A percentile compares a stretch with the other conserved stretches of the same genome.
Conservation (phyloP, 2,797 vertebrate genomes). For the Malacoraja senta region DNA sequence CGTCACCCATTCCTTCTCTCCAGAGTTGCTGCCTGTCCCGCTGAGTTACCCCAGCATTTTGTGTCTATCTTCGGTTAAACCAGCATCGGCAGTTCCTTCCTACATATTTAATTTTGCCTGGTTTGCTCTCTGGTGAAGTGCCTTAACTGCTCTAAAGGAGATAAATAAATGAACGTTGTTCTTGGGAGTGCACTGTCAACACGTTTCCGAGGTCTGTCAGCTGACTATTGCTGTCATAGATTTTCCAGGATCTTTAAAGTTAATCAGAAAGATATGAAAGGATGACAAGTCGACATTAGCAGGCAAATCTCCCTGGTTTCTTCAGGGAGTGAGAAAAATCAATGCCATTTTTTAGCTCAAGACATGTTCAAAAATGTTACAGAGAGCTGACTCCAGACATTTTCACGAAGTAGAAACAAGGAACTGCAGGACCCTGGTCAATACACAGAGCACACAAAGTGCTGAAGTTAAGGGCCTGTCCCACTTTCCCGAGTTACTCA, state of each 20-base stretch:
- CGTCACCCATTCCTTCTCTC: no score
- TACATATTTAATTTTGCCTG: background rate
- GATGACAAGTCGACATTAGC: background rate
- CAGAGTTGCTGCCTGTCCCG: no score
- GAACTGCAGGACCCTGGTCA: no score
- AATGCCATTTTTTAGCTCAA: background rate
- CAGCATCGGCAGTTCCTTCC: no score
- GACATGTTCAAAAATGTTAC: background rate
- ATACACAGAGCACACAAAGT: background rate
- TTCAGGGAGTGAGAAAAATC: background rate
- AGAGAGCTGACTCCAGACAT: background rate
- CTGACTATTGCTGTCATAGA: background rate
- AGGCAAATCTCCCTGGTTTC: background rate
- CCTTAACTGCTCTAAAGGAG: background rate
- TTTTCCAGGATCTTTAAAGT: background rate
- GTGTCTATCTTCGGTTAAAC: no score
- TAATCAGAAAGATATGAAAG: background rate
- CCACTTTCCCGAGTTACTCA: no score
- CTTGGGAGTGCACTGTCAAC: background rate
- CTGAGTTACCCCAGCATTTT: no score
- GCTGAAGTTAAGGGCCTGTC: no score
- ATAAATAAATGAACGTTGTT: background rate
- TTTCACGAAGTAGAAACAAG: no score
- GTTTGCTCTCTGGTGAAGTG: background rate
- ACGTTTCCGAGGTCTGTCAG: background rate